A percentile compares a stretch with the other conserved stretches of the same genome.
phyloP scores from a whole-genome alignment of 2,888 invertebrate species.

The Teleogryllus oceanicus region DNA sequence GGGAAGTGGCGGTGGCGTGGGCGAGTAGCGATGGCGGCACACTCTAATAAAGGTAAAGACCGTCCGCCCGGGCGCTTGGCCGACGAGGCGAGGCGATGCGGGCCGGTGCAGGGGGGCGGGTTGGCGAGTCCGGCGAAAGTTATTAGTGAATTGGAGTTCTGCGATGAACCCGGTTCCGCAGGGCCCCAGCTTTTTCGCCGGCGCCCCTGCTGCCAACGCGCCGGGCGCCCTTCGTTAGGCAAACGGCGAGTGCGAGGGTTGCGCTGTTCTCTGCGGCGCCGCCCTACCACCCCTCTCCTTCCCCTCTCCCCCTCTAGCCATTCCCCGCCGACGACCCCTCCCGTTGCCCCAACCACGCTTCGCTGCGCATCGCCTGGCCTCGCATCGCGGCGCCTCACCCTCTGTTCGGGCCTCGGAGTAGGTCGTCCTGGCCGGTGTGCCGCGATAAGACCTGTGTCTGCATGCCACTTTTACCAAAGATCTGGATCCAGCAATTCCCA shows the following conservation, averaged over 20 bases:
- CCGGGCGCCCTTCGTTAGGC: not conserved
- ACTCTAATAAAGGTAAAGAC: constrained; percentile 3
- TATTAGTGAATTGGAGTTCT: not conserved
- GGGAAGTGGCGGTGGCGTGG: not conserved
- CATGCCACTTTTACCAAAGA: too few relatives aligned
- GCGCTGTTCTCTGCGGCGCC: too few relatives aligned
- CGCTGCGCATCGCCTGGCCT: too few relatives aligned
- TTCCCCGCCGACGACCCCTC: not conserved
- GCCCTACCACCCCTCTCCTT: not conserved
- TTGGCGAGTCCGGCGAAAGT: not conserved
- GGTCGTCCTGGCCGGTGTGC: too few relatives aligned
- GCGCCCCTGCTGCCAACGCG: not conserved
- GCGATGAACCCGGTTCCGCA: not conserved
- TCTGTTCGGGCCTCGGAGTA: too few relatives aligned
- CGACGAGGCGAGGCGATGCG: too few relatives aligned
- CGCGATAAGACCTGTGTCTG: too few relatives aligned
- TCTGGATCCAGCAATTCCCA: too few relatives aligned
- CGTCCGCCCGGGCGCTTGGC: not conserved
- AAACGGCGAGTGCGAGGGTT: not conserved
- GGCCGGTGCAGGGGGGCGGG: not conserved
- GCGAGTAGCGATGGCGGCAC: not conserved
- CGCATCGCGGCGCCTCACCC: too few relatives aligned
- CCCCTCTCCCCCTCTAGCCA: not conserved
- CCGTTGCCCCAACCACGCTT: not conserved
- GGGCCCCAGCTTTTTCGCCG: not conserved